These are phyloP conservation scores for Aspidiotus rigidus DNA, from an alignment of 2,888 invertebrate species.

Conservation along the genomic window DNA sequence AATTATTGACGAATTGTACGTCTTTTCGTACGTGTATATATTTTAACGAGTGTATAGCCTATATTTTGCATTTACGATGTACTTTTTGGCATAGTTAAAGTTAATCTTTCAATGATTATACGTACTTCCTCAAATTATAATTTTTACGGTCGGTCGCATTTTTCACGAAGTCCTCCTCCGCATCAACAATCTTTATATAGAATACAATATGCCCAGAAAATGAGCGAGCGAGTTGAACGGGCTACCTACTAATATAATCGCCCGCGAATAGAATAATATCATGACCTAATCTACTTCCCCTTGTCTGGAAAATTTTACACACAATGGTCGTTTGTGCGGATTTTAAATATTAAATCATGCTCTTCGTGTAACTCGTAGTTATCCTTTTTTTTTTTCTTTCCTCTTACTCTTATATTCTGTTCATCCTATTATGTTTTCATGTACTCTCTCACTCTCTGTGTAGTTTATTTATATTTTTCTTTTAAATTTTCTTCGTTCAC, in stretches of 20 bases:
- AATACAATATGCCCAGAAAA: no score
- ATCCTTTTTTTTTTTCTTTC: not conserved
- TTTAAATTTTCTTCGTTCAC: no score
- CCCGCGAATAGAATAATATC: not conserved
- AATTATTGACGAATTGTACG: no score
- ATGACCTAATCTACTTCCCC: slow-evolving; percentile 34
- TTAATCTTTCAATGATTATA: slow-evolving; percentile 24
- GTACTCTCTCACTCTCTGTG: no score
- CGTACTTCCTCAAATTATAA: slow-evolving; percentile 12
- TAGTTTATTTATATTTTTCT: no score
- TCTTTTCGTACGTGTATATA: not conserved
- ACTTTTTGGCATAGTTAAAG: slow-evolving; percentile 14
- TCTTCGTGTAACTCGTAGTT: not conserved
- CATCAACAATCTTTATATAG: no score
- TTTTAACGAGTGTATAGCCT: not conserved
- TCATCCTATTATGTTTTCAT: no score
- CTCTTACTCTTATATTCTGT: no score
- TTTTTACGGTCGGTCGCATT: slow-evolving; percentile 22
- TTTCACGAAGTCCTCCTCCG: not conserved
- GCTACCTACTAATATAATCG: no score
- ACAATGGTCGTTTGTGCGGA: slow-evolving; percentile 12
- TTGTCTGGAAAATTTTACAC: slow-evolving; percentile 19
- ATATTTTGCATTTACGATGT: no score
- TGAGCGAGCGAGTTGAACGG: no score
- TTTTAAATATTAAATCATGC: slow-evolving; percentile 17